phyloP scores from a whole-genome alignment of 2,797 vertebrate species.

The Poeciliopsis gracilis region DNA sequence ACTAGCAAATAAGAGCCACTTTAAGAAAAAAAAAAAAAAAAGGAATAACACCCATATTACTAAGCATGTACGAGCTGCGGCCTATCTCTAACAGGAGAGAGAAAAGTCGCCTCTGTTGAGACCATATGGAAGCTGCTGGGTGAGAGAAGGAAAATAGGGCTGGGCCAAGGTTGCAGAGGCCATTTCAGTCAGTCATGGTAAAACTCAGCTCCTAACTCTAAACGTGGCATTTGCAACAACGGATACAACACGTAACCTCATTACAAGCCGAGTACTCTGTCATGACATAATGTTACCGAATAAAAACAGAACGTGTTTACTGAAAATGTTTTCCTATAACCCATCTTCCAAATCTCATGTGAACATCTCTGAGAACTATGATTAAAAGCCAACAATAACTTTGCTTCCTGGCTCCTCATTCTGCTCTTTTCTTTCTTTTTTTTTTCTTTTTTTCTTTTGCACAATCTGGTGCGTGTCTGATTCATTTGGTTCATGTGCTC shows the following conservation, averaged over 20 bases:
- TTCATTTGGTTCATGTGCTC: conserved; percentile 53
- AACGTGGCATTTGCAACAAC: neutral
- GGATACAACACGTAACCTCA: neutral
- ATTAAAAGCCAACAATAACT: conserved; percentile 23
- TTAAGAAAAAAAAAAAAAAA: too few relatives aligned
- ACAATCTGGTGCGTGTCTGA: conserved; percentile 44
- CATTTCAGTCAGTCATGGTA: conserved; percentile 19
- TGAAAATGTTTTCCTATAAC: conserved; percentile 16
- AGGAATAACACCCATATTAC: neutral
- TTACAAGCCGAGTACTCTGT: neutral
- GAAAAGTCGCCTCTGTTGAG: conserved; percentile 52
- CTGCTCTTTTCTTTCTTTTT: conserved; percentile 8
- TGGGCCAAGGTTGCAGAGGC: conserved; percentile 55
- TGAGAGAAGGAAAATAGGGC: conserved; percentile 3
- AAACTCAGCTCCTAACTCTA: conserved; percentile 8
- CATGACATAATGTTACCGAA: conserved; percentile 3
- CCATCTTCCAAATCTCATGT: conserved; percentile 1
- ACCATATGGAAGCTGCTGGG: conserved; percentile 21
- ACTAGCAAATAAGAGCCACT: too few relatives aligned
- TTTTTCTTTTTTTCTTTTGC: conserved; percentile 1
- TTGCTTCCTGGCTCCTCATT: conserved; percentile 24
- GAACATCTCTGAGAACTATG: conserved; percentile 26
- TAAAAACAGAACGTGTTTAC: conserved; percentile 16
- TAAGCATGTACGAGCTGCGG: neutral
- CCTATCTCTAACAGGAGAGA: neutral